A percentile compares a stretch with the other conserved stretches of the same genome.
These are phyloP conservation scores for Eilema depressum DNA, from an alignment of 2,888 invertebrate species.

Conservation along the genomic window DNA sequence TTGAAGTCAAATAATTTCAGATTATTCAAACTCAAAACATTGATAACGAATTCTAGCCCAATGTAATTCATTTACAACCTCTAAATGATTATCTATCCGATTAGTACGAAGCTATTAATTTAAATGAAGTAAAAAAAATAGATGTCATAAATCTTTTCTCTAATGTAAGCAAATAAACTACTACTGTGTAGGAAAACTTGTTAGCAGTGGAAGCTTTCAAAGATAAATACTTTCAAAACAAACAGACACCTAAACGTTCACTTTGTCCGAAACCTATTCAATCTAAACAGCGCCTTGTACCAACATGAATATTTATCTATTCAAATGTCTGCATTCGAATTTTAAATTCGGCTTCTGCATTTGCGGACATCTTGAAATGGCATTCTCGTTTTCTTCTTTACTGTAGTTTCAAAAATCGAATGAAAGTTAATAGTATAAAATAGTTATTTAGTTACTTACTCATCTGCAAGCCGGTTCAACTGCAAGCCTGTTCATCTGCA, in stretches of 20 bases:
- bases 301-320: constrained; percentile 50
- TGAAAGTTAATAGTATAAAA: not conserved
- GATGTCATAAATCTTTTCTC: constrained; percentile 14
- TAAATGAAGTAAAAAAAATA: not conserved
- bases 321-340: constrained; percentile 49
- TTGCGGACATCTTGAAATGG: constrained; percentile 31
- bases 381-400: constrained; percentile 26
- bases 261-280: constrained; percentile 29
- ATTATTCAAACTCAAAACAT: not conserved
- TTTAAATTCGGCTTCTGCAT: constrained; percentile 47
- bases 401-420: constrained; percentile 20
- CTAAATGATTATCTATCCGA: not conserved
- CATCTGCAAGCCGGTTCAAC: not conserved
- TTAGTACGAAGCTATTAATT: not conserved
- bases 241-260: constrained; percentile 4
- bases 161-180: constrained; percentile 7
- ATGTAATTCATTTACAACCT: not conserved
- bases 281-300: constrained; percentile 27
- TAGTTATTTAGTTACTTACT: not conserved
- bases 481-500: not conserved
- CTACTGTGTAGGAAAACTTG: constrained; percentile 10
- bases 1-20: not conserved
- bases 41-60: not conserved
- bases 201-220: constrained; percentile 1
- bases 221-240: constrained; percentile 7